Evolutionary conservation across 2,113 vertebrate species (phyloP).

Genomic region (Phocoena sinus): DNA sequence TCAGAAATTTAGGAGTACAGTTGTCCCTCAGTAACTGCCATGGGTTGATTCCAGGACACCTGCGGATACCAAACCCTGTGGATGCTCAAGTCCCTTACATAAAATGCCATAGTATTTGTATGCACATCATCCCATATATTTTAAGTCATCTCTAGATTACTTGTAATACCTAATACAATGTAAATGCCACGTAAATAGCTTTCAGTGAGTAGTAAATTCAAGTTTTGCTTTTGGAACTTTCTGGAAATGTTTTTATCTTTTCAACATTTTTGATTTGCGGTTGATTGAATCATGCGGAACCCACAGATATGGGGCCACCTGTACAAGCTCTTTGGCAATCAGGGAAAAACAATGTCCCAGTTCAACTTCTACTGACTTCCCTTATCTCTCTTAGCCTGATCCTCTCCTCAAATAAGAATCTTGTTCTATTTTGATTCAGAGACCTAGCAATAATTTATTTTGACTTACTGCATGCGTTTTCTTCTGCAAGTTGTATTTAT

Average conservation of each 20-base stretch:
- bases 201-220: not conserved
- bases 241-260: not conserved
- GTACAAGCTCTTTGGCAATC: not conserved
- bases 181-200: not conserved
- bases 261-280: not conserved
- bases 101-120: not conserved
- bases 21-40: not conserved
- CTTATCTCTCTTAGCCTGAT: not conserved
- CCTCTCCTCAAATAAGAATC: not conserved
- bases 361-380: not conserved
- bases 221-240: not conserved
- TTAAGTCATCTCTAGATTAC: not conserved
- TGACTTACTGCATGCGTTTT: not conserved
- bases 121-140: not conserved
- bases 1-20: not conserved
- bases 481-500: not conserved
- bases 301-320: not conserved
- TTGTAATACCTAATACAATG: not conserved
- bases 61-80: not conserved
- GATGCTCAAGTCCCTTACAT: not conserved
- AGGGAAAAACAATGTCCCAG: not conserved
- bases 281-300: not conserved
- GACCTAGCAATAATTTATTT: not conserved
- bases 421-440: not conserved
- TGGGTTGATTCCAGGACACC: not conserved